Conservation (phyloP, 2,797 vertebrate species). For the Diplodus puntazzo region DNA sequence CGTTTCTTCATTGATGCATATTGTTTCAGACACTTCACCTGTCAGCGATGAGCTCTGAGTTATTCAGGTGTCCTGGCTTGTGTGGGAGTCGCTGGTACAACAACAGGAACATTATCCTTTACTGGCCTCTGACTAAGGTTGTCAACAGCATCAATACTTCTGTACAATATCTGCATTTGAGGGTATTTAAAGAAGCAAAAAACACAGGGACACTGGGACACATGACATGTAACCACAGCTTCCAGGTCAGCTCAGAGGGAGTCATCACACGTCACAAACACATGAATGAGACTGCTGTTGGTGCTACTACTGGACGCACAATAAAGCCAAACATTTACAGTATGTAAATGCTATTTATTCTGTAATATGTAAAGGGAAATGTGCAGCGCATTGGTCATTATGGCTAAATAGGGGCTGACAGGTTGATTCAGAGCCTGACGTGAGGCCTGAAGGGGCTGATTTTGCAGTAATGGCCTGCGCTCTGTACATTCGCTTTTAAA, state of each 20-base stretch:
- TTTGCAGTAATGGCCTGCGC: not conserved
- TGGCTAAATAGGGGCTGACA: not conserved
- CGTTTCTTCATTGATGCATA: too few species aligned
- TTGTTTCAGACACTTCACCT: too few species aligned
- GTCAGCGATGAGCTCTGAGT: too few species aligned
- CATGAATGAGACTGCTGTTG: not conserved
- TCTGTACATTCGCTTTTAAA: conserved; percentile 16
- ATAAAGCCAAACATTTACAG: not conserved
- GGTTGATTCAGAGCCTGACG: conserved; percentile 1
- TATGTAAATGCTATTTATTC: not conserved
- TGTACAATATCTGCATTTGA: too few species aligned
- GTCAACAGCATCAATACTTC: too few species aligned
- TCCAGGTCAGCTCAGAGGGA: too few species aligned
- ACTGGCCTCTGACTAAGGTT: too few species aligned
- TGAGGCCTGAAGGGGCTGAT: conserved; percentile 16
- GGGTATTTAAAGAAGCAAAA: too few species aligned
- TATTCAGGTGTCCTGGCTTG: too few species aligned
- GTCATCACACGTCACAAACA: not conserved
- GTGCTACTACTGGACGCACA: not conserved
- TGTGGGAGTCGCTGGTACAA: too few species aligned
- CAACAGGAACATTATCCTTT: too few species aligned
- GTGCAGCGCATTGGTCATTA: conserved; percentile 15
- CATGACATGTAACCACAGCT: not conserved
- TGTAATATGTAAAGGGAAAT: not conserved
- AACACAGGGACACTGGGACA: too few species aligned